Evolutionary conservation across 2,888 invertebrate genomes (phyloP), one percentile per base, ranked within the genome.

Genomic region (Ichneumoninae sp.): DNA sequence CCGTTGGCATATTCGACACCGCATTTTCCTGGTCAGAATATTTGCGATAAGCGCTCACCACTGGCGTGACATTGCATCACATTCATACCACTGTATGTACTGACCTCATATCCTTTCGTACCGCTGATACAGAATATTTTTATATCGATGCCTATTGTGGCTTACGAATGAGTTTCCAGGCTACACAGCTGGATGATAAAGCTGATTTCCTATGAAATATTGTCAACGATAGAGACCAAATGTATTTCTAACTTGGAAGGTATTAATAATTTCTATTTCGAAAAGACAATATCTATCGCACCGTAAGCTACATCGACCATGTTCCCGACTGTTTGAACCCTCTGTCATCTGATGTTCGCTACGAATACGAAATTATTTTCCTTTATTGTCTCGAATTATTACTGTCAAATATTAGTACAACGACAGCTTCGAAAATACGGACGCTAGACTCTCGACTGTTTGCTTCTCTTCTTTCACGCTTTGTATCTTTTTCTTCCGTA

Each of bases 1-100:
- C 88, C 89, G 90, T 90, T 90, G 90, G 90, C 89, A 89, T 90
- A 90, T 91, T 90, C 91, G 90, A 86, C 86, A 80, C 85, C 80
- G 86, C 88, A 90, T 90, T 92, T 89, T 87, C 22, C 60, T 85
- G 88, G 16, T 65, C 40, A 52, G 70, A 87, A 89, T 89, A 90
- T 71, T 65, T 90, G 90, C 89, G 89, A 91, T 90, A 90, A 91
- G 89, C 88, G 78, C 65, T 86, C 26, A 85, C 79, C 66, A 79
- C 83, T 65, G 83, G 69, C 76, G 65, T 50, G 60, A 70, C 22
- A 78, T 70, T 78, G 69, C 62, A 60, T 22, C 44, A 26, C 36
- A 65, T 65, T 65, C 62, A 19, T 62, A 33, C 50, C 33, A 26
- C 47, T 57, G 68, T 44, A 8, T 19, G 19, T 50, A 50, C 13